phyloP scores from a whole-genome alignment of 2,797 vertebrate species.

The Gymnothorax reevesii region DNA sequence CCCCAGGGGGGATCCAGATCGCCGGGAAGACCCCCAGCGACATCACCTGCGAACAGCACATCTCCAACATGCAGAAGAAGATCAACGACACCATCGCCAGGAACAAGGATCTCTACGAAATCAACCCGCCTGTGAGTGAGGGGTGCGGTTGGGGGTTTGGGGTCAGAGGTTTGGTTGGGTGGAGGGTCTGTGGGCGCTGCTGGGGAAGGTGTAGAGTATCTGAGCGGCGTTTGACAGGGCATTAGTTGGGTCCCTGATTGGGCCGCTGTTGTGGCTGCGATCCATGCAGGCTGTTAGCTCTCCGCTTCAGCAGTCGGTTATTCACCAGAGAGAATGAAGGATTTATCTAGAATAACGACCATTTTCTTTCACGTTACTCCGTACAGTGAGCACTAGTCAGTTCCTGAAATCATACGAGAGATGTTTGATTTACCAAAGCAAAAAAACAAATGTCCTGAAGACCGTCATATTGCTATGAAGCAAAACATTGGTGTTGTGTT shows the following conservation, averaged over 20 bases:
- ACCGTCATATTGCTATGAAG: background rate
- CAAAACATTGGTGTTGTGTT: background rate
- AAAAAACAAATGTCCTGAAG: background rate
- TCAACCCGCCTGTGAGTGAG: conserved; percentile 86
- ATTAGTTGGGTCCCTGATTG: background rate
- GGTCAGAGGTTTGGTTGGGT: background rate
- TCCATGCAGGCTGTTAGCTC: background rate
- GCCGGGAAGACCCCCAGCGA: conserved; percentile 92
- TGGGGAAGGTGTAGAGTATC: background rate
- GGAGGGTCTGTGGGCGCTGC: too few species aligned
- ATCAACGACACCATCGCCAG: conserved; percentile 95
- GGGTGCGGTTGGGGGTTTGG: background rate
- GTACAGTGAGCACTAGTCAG: background rate
- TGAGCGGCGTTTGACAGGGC: background rate
- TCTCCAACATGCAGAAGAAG: conserved; percentile 93
- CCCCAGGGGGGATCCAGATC: conserved; percentile 93
- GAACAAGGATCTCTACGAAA: conserved; percentile 94
- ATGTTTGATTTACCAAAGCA: background rate
- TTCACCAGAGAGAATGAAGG: background rate
- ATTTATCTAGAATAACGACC: background rate
- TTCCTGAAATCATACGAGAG: background rate
- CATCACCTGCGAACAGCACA: conserved; percentile 88
- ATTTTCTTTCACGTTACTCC: background rate
- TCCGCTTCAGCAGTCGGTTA: background rate
- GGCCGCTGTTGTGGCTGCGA: background rate